Conservation (phyloP, 30 jellyfish, hydroid and myxozoan species). For the Chironex yamaguchii region DNA sequence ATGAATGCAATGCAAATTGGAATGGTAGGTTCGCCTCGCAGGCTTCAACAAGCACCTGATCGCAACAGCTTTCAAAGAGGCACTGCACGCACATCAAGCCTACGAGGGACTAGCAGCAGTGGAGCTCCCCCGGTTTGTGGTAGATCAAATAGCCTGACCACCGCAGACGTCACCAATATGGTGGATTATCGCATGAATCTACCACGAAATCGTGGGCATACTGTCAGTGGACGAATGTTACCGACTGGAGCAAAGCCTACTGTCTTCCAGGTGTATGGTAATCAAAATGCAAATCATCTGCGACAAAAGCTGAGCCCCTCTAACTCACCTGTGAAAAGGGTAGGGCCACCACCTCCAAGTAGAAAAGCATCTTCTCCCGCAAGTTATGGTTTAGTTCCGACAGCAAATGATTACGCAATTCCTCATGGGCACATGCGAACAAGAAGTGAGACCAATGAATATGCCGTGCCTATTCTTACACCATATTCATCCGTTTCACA, state of each 20-base stretch:
- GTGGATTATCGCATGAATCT: slow-evolving; percentile 85
- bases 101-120: slow-evolving; percentile 85
- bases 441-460: slow-evolving; percentile 25
- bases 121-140: slow-evolving; percentile 45
- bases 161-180: slow-evolving; percentile 52
- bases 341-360: slow-evolving; percentile 50
- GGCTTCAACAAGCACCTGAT: slow-evolving; percentile 43
- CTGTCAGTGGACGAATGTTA: slow-evolving; percentile 57
- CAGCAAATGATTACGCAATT: background rate
- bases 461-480: slow-evolving; percentile 60
- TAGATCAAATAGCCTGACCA: slow-evolving; percentile 89
- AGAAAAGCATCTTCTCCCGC: slow-evolving; percentile 76
- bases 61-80: slow-evolving; percentile 78
- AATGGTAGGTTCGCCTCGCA: slow-evolving; percentile 10
- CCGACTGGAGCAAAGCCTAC: slow-evolving; percentile 76
- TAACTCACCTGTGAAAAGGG: slow-evolving; percentile 78
- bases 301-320: slow-evolving; percentile 87
- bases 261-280: slow-evolving; percentile 70
- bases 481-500: slow-evolving; percentile 17
- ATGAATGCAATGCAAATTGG: slow-evolving; percentile 57
- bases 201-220: slow-evolving; percentile 81
- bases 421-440: slow-evolving; percentile 10
- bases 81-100: slow-evolving; percentile 68
- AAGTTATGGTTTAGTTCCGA: slow-evolving; percentile 44
- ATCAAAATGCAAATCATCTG: slow-evolving; percentile 77